Evolutionary conservation across 2,113 vertebrate species (phyloP).

Genomic region (Tachysurus fulvidraco): DNA sequence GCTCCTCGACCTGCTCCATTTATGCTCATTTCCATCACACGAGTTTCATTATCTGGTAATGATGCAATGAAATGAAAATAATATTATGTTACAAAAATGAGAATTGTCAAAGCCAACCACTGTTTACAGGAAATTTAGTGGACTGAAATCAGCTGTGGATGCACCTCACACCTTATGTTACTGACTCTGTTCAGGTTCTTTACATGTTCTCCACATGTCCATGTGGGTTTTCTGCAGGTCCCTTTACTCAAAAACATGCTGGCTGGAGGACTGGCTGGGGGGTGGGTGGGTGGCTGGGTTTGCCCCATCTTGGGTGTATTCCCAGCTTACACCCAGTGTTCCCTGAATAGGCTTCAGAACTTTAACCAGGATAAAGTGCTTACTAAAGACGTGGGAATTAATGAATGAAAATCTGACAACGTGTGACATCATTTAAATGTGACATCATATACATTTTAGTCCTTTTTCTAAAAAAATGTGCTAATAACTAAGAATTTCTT

Average conservation of each 20-base stretch:
- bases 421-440: no score
- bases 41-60: not conserved
- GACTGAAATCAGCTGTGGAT: not conserved
- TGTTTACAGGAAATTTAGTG: not conserved
- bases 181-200: not conserved
- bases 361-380: not conserved
- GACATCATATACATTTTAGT: no score
- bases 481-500: no score
- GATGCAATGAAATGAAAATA: not conserved
- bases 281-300: not conserved
- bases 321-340: not conserved
- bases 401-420: not conserved
- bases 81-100: not conserved
- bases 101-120: not conserved
- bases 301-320: not conserved
- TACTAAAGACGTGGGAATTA: not conserved
- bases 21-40: no score
- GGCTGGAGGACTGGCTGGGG: not conserved
- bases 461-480: no score
- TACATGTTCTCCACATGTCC: not conserved
- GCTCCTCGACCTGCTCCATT: not conserved
- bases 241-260: no score
- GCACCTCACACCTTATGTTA: not conserved
- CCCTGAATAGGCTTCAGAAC: not conserved
- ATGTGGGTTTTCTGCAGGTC: not conserved